These are phyloP conservation scores for Cyrtodaria siliqua DNA, from an alignment of 2,888 invertebrate species.

Conservation along the genomic window DNA sequence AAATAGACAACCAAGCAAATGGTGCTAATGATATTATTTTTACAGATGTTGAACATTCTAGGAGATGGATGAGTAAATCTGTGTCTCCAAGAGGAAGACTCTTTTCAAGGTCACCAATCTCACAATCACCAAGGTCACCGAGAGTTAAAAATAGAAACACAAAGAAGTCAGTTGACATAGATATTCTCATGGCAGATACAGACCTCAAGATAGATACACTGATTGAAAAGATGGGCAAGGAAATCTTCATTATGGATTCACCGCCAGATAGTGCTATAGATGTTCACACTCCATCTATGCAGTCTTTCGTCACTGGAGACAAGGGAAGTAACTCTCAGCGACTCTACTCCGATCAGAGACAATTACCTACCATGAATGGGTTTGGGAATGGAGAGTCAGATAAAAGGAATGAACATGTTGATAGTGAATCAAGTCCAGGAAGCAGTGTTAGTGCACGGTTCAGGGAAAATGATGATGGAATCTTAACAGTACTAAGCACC, in stretches of 20 bases:
- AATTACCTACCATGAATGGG: background rate
- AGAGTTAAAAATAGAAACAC: slow-evolving; percentile 6
- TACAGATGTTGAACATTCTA: slow-evolving; percentile 7
- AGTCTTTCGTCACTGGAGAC: slow-evolving; percentile 63
- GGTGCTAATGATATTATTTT: slow-evolving; percentile 27
- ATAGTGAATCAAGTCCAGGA: slow-evolving; percentile 43
- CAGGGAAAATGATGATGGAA: background rate
- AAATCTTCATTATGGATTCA: slow-evolving; percentile 63
- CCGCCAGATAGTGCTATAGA: slow-evolving; percentile 77
- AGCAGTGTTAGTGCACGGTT: slow-evolving; percentile 32
- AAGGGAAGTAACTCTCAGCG: slow-evolving; percentile 37
- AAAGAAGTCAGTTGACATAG: slow-evolving; percentile 40
- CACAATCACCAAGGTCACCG: slow-evolving; percentile 12
- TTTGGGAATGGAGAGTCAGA: background rate
- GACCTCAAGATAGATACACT: slow-evolving; percentile 55
- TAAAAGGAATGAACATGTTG: slow-evolving; percentile 8
- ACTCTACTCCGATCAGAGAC: background rate
- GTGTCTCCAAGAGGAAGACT: slow-evolving; percentile 27
- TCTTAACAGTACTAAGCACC: too few relatives aligned
- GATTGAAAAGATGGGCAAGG: slow-evolving; percentile 44
- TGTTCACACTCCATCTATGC: slow-evolving; percentile 71
- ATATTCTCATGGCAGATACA: slow-evolving; percentile 41
- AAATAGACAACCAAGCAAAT: slow-evolving; percentile 38
- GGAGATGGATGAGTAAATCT: slow-evolving; percentile 47
- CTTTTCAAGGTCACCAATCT: slow-evolving; percentile 2